A percentile compares a stretch with the other conserved stretches of the same genome.
phyloP scores from a whole-genome alignment of 1,140 invertebrate genomes.

The Lepidurus packardi region DNA sequence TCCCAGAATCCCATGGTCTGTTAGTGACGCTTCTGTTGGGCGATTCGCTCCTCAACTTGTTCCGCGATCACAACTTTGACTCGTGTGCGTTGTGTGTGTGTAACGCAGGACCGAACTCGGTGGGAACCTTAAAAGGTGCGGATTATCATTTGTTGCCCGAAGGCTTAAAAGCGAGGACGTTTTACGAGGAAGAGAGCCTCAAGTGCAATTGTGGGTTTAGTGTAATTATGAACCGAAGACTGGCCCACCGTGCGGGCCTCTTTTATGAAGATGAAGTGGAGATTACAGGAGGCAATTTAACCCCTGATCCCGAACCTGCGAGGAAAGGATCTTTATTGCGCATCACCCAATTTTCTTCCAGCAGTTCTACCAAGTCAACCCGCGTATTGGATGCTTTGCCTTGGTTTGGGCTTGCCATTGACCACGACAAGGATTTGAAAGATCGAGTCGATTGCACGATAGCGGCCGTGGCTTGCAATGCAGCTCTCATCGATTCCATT shows the following conservation, averaged over 20 bases:
- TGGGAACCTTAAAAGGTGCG: slow-evolving; percentile 78
- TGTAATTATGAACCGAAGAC: slow-evolving; percentile 82
- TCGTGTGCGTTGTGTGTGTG: slow-evolving; percentile 94
- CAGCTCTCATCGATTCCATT: slow-evolving; percentile 51
- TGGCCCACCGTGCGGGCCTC: slow-evolving; percentile 80
- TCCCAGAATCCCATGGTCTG: slow-evolving; percentile 74
- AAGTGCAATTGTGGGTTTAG: slow-evolving; percentile 92
- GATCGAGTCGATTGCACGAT: slow-evolving; percentile 28
- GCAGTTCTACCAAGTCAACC: neutral
- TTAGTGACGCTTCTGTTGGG: slow-evolving; percentile 86
- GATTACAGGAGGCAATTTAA: slow-evolving; percentile 63
- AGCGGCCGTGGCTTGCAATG: slow-evolving; percentile 33
- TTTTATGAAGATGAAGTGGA: slow-evolving; percentile 98
- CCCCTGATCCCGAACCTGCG: slow-evolving; percentile 27
- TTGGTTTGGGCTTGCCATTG: slow-evolving; percentile 31
- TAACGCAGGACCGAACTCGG: slow-evolving; percentile 72
- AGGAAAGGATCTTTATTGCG: slow-evolving; percentile 25
- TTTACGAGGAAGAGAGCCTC: slow-evolving; percentile 70
- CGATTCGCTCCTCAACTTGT: slow-evolving; percentile 78
- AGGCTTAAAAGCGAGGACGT: slow-evolving; percentile 27
- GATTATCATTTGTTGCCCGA: slow-evolving; percentile 74
- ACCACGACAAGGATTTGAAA: slow-evolving; percentile 36
- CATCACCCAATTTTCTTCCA: slow-evolving; percentile 18
- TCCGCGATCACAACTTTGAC: slow-evolving; percentile 95
- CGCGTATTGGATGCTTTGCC: slow-evolving; percentile 27